Evolutionary conservation across 2,113 vertebrate genomes (phyloP).

Genomic region (Diphyllodes magnificus): DNA sequence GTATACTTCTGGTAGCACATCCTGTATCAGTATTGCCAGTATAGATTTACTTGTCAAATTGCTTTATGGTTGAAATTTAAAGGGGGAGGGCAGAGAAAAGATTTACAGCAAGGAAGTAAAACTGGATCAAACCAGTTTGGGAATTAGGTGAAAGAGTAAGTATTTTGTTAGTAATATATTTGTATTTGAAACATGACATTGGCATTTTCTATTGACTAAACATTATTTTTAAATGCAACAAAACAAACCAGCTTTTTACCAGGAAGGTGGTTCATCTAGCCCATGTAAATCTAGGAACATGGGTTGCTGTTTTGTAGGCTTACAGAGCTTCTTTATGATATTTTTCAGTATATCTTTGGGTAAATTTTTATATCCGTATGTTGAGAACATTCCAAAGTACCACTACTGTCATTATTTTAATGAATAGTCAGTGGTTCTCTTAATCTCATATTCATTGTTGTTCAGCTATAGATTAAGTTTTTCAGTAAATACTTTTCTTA

Average conservation of each 20-base stretch:
- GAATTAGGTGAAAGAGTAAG: neutral
- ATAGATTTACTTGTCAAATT: neutral
- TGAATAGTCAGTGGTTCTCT: neutral
- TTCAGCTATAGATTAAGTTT: neutral
- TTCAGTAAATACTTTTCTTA: neutral
- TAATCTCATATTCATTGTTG: neutral
- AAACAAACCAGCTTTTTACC: neutral
- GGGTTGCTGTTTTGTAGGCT: neutral
- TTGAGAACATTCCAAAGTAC: neutral
- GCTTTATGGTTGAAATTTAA: neutral
- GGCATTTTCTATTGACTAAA: conserved; percentile 36
- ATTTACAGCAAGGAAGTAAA: neutral
- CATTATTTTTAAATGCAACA: neutral
- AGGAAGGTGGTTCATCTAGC: neutral
- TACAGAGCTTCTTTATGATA: neutral
- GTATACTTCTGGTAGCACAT: neutral
- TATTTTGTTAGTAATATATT: conserved; percentile 4
- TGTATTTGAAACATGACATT: conserved; percentile 10
- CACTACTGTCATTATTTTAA: neutral
- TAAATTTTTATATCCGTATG: neutral
- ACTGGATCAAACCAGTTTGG: neutral
- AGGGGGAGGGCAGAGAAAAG: accelerated
- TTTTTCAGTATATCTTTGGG: neutral
- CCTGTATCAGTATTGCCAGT: neutral
- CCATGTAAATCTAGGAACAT: neutral